Base-by-base conservation (phyloP, 2,113 vertebrate genomes). In the Microtus ochrogaster region DNA sequence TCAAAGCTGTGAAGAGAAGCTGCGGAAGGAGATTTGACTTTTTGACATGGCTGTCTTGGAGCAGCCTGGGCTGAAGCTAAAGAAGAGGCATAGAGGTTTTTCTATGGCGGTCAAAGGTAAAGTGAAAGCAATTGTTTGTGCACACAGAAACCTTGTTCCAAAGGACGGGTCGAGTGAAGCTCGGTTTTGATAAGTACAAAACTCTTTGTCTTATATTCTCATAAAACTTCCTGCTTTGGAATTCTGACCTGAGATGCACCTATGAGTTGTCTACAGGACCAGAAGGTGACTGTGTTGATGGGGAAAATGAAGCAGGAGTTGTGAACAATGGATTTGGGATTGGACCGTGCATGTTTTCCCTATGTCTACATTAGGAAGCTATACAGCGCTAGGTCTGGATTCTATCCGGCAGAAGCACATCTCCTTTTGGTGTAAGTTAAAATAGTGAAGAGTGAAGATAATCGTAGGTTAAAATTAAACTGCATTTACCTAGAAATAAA, bases 101-200 rank as follows among this genome's bases (percentile, higher is more conserved):
- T 21, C 58, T 85, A 73, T 95, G 93, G 90, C 95, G 95, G 97
- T 94, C 94, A 90, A 14, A 81, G 84, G 90, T 88, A 89, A 73
- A 52, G 89, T 97, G 84, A 96, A 94, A 14, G 92, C 95, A 94
- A 96, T 94, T n/a, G 86, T 97, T 97, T 97, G 97, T 97, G 98
- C 97, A 96, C 96, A 98, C 96, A 97, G 97, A 70, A 95, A 97
- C 76, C 87, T 89, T 96, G 89, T 55, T 92, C 92, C 92, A 83
- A 90, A 89, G 63, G 74, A 97, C 63, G 95, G 93, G 97, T 92
- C 92, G 91, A 97, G 95, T 78, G 90, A 96, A 95, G 97, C 92
- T 97, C 96, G 97, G 97, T 92, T 97, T 95, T 95, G 61, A 84
- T 79, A 98, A 98, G 91, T 96, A 95, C 85, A 95, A 96, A 97